These are phyloP conservation scores for Percina caprodes DNA, from an alignment of 2,113 vertebrate species.

Conservation along the genomic window DNA sequence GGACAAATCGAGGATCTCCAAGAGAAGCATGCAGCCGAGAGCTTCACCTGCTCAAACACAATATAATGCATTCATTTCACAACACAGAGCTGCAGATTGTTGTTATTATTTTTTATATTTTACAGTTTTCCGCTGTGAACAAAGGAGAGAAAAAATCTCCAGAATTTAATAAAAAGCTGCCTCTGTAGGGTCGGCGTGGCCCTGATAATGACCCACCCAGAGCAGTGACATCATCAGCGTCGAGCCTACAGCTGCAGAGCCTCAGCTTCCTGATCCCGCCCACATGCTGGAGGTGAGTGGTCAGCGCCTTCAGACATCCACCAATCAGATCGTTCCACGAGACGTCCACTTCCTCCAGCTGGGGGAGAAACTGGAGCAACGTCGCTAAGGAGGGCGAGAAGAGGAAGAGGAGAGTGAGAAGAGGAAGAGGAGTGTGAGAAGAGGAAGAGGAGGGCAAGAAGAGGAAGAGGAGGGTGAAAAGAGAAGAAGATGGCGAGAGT, in stretches of 20 bases:
- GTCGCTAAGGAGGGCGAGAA: constrained; percentile 68
- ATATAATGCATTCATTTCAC: background rate
- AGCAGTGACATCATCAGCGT: constrained; percentile 81
- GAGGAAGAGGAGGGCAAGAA: too few species aligned
- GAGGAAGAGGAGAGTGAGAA: background rate
- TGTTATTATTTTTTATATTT: too few species aligned
- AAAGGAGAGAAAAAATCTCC: too few species aligned
- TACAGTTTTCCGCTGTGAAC: too few species aligned
- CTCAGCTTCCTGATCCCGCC: constrained; percentile 83
- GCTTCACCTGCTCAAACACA: constrained; percentile 82
- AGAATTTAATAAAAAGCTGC: too few species aligned
- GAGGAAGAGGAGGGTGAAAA: too few species aligned
- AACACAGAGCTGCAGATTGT: background rate
- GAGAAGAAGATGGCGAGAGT: too few species aligned
- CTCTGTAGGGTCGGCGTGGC: too few species aligned
- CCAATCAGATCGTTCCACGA: constrained; percentile 92
- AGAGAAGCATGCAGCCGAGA: constrained; percentile 78
- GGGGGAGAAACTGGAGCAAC: constrained; percentile 83
- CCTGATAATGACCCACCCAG: constrained; percentile 81
- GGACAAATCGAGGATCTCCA: constrained; percentile 90
- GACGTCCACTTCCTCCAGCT: constrained; percentile 88
- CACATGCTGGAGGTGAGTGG: constrained; percentile 83
- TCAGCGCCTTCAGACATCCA: constrained; percentile 82
- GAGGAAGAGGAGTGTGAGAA: background rate
- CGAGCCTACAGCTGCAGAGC: constrained; percentile 88